Percentiles rank a stretch among this genome's conserved stretches.
Conservation (phyloP, 2,888 invertebrate species). For the Metalampra italica region DNA sequence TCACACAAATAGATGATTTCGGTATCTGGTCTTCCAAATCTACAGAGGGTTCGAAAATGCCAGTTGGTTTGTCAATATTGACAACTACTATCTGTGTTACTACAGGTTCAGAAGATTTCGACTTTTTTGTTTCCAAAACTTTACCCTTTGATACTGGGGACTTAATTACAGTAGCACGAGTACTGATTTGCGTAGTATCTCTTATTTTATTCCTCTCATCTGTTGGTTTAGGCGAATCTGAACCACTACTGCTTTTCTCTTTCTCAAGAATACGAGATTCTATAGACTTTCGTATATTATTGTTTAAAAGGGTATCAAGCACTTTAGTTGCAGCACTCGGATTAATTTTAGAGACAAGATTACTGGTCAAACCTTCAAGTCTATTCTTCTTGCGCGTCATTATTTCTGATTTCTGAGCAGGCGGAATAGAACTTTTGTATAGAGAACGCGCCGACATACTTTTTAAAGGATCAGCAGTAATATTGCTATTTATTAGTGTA, state of each 20-base stretch:
- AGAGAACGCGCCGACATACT: conserved; percentile 71
- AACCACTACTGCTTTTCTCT: conserved; percentile 47
- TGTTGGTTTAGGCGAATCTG: conserved; percentile 35
- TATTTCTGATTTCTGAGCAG: conserved; percentile 75
- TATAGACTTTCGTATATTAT: conserved; percentile 71
- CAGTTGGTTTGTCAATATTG: conserved; percentile 79
- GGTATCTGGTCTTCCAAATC: conserved; percentile 83
- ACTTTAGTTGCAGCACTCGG: conserved; percentile 75
- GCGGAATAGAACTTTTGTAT: conserved; percentile 68
- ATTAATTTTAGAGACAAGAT: conserved; percentile 80
- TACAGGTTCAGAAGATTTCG: conserved; percentile 42
- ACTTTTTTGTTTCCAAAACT: conserved; percentile 66
- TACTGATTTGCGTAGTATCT: conserved; percentile 59
- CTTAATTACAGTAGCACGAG: conserved; percentile 78
- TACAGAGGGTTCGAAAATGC: conserved; percentile 84
- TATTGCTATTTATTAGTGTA: conserved; percentile 33
- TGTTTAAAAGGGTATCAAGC: conserved; percentile 69
- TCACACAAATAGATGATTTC: conserved; percentile 74
- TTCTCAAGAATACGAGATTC: conserved; percentile 71
- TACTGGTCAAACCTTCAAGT: conserved; percentile 79
- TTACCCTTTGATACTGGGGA: conserved; percentile 76
- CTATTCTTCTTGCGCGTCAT: conserved; percentile 82
- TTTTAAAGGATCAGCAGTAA: conserved; percentile 57
- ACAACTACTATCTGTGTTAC: conserved; percentile 52
- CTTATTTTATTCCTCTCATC: conserved; percentile 58